Evolutionary conservation across 2,113 vertebrate species (phyloP).

Genomic region (Struthidea cinerea): DNA sequence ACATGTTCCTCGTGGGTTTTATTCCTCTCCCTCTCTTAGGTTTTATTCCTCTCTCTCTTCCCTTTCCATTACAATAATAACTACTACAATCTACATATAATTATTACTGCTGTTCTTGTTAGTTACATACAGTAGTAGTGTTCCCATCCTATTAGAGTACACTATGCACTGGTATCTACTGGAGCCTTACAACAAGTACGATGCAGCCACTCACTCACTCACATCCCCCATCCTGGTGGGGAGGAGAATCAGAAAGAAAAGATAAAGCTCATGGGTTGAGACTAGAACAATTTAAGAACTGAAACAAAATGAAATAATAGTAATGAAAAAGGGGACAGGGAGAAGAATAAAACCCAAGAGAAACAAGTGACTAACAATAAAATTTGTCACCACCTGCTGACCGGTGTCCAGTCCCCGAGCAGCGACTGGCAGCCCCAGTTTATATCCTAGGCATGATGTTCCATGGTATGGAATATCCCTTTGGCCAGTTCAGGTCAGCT

Average conservation of each 20-base stretch:
- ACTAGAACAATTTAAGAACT: background rate
- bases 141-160: background rate
- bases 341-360: background rate
- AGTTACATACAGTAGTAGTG: background rate
- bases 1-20: background rate
- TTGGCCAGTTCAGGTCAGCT: background rate
- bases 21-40: background rate
- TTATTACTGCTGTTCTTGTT: background rate
- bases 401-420: fast-evolving
- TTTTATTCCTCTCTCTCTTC: background rate
- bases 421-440: background rate
- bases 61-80: background rate
- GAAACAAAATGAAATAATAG: background rate
- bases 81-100: background rate
- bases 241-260: background rate
- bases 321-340: background rate
- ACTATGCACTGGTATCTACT: background rate
- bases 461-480: background rate
- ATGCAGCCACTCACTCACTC: fast-evolving
- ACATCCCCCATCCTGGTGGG: too few relatives aligned
- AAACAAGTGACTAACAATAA: background rate
- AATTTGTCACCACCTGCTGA: background rate
- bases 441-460: background rate
- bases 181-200: background rate
- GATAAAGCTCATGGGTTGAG: background rate